Evolutionary conservation across 2,888 invertebrate genomes (phyloP).

Genomic region (Uloborus plumipes): DNA sequence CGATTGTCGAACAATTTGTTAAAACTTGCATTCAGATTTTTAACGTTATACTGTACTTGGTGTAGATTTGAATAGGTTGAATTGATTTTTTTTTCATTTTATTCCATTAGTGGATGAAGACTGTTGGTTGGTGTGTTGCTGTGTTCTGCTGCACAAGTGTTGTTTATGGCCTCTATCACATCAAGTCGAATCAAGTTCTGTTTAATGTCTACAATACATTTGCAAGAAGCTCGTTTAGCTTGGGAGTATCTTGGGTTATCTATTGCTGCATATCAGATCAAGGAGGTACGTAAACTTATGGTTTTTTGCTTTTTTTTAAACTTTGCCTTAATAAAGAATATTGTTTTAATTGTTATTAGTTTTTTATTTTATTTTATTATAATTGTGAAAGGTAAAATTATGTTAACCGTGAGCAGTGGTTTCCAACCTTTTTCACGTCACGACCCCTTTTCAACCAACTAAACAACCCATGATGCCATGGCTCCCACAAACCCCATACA

Average conservation of each 20-base stretch:
- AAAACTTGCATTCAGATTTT: too few species aligned
- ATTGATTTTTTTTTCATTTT: neutral
- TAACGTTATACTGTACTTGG: too few species aligned
- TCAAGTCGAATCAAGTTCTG: slow-evolving; percentile 2
- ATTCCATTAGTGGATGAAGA: slow-evolving; percentile 13
- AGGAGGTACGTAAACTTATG: slow-evolving; percentile 14
- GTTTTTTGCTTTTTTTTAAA: neutral
- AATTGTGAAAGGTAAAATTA: too few species aligned
- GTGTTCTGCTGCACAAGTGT: slow-evolving; percentile 31
- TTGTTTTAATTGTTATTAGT: neutral
- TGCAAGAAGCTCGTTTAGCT: slow-evolving; percentile 28
- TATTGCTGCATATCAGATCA: slow-evolving; percentile 39
- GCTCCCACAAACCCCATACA: too few species aligned
- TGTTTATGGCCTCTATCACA: slow-evolving; percentile 39
- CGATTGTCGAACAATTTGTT: too few species aligned
- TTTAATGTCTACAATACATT: slow-evolving; percentile 41
- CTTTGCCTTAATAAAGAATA: neutral
- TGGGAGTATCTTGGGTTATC: slow-evolving; percentile 49
- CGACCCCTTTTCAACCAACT: too few species aligned
- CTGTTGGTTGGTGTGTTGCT: slow-evolving; percentile 26
- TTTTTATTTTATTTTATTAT: too few species aligned
- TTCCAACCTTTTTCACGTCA: too few species aligned
- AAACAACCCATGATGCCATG: too few species aligned
- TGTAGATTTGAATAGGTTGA: neutral
- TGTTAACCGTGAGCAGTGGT: too few species aligned